Base-by-base conservation (phyloP, 1,140 invertebrate species). In the Solen grandis region DNA sequence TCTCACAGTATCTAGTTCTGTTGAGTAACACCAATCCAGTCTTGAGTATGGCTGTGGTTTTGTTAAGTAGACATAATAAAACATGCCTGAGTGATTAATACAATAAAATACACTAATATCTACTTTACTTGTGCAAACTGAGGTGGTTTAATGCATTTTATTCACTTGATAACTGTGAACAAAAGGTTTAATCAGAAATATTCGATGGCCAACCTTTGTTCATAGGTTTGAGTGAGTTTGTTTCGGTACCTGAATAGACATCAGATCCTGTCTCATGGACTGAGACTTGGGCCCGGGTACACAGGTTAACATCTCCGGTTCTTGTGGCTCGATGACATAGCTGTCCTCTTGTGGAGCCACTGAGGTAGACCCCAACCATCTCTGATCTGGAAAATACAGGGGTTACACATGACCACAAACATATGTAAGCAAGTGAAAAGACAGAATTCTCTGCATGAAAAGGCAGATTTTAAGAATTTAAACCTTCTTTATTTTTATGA, bases 261-360 rank as follows among this genome's bases (percentile, higher is more conserved):
- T n/a, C 2, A 79, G 63, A 16, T 79, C 35, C 33, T 69, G n/a
- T 10, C 69, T 14, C 22, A 79, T 35, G 19, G 69, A 8, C 36
- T 60, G 41, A 0, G 76, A 79, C 55, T 25, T 79, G 0, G 76
- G 76, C n/a, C 76, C 76, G 27, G 76, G 76, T 22, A 79, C 63
- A 8, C 62, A 36, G 0, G 76, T 79, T 3, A 69, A 36, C 33
- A 79, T 35, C 19, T 31, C 31, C 1, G 76, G 76, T 16, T 25
- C 55, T 55, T 16, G 46, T 19, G 76, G 76, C 25, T 79, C 76
- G 22, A n/a, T 35, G 10, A 38, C 50, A n/a, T 33, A 36, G 0
- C 22, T 16, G 50, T 10, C 41, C 1, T 10, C 5, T 25, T 55
- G 38, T 16, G 27, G 3, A 16, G 52, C 31, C 38, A 10, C 50